Percentiles rank a stretch among this genome's conserved stretches.
Evolutionary conservation across 1,140 invertebrate species (phyloP).

Genomic region (Ectropis grisescens): DNA sequence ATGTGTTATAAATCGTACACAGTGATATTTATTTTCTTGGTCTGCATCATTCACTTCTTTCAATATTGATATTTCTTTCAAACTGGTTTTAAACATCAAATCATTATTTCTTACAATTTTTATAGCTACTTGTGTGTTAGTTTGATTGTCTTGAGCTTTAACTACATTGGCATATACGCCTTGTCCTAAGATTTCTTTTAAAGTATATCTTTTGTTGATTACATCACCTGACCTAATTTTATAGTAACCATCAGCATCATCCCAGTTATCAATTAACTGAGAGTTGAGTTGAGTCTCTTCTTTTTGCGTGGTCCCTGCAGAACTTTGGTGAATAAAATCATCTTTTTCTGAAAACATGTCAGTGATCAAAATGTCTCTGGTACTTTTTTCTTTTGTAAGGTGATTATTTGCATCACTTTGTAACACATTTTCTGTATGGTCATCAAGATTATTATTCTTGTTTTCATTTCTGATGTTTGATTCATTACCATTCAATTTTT

Average conservation of each 20-base stretch:
- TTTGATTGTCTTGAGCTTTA: constrained; percentile 88
- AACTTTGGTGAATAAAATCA: constrained; percentile 59
- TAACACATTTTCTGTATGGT: neutral
- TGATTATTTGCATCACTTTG: neutral
- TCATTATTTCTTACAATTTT: constrained; percentile 99
- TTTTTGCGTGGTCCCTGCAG: constrained; percentile 79
- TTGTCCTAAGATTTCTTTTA: constrained; percentile 97
- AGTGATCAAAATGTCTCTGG: constrained; percentile 7
- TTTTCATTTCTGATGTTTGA: constrained; percentile 10
- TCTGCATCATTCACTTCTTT: constrained; percentile 96
- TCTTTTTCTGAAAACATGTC: constrained; percentile 64
- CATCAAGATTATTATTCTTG: neutral
- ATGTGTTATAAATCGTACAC: constrained; percentile 89
- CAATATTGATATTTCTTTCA: constrained; percentile 95
- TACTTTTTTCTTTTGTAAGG: too few species aligned
- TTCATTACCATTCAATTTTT: constrained; percentile 68
- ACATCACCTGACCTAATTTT: constrained; percentile 96
- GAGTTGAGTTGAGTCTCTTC: constrained; percentile 82
- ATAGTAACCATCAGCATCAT: constrained; percentile 98
- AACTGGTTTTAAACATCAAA: constrained; percentile 98
- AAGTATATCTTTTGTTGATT: constrained; percentile 87
- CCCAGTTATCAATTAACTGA: constrained; percentile 96
- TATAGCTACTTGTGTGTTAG: constrained; percentile 93
- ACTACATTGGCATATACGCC: constrained; percentile 99
- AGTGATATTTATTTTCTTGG: constrained; percentile 97